phyloP scores from a whole-genome alignment of 1,140 invertebrate species.

The Aphelenchoides fujianensis region DNA sequence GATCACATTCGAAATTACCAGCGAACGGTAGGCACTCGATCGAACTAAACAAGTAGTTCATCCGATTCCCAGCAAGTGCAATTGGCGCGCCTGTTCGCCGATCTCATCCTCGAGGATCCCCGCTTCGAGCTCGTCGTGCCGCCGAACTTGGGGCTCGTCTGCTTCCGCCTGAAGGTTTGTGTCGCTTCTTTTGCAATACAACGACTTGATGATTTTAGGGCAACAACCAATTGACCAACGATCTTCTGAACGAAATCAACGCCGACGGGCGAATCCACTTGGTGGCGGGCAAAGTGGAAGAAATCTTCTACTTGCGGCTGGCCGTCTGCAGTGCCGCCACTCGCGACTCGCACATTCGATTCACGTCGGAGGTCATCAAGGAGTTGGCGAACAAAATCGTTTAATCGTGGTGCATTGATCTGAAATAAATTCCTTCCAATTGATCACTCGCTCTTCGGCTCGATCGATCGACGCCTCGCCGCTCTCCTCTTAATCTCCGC shows the following conservation, averaged over 20 bases:
- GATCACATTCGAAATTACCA: constrained; percentile 77
- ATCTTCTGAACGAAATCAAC: constrained; percentile 74
- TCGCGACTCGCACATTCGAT: constrained; percentile 72
- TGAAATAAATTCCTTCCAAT: no score
- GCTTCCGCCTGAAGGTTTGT: constrained; percentile 80
- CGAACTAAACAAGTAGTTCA: not conserved
- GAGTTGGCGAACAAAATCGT: constrained; percentile 47
- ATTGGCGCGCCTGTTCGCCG: constrained; percentile 62
- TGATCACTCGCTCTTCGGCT: no score
- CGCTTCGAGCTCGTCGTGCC: constrained; percentile 75
- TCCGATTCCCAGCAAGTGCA: constrained; percentile 40
- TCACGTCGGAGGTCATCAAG: constrained; percentile 77
- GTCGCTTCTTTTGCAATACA: no score
- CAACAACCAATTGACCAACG: constrained; percentile 72
- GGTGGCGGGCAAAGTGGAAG: constrained; percentile 72
- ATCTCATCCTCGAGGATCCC: constrained; percentile 54
- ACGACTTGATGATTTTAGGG: no score
- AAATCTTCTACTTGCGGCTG: constrained; percentile 74
- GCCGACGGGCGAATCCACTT: constrained; percentile 78
- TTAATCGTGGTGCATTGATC: no score
- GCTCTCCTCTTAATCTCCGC: no score
- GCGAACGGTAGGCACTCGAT: constrained; percentile 66
- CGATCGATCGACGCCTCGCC: no score
- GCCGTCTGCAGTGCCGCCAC: constrained; percentile 75
- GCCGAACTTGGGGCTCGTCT: constrained; percentile 77